Conservation (phyloP, 2,888 invertebrate species). For the Heliconius erato region DNA sequence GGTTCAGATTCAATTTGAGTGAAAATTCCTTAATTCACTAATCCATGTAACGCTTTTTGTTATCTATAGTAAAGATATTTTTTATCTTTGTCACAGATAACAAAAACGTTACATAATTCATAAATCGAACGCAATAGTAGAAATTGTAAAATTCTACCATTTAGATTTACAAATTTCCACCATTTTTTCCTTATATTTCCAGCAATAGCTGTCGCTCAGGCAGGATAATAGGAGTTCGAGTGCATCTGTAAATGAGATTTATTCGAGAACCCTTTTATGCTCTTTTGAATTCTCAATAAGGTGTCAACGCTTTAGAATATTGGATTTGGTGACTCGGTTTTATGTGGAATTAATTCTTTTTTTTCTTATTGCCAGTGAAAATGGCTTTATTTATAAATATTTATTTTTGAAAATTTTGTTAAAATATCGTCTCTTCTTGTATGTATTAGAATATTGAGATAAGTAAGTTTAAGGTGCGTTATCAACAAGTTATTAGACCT, state of each 20-base stretch:
- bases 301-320: slow-evolving; percentile 29
- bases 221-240: slow-evolving; percentile 44
- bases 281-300: slow-evolving; percentile 42
- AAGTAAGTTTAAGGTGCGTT: no score
- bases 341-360: neutral
- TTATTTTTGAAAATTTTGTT: neutral
- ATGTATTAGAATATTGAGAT: no score
- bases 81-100: neutral
- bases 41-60: neutral
- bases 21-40: neutral
- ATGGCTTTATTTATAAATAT: neutral
- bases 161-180: slow-evolving; percentile 20
- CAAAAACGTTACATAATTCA: neutral
- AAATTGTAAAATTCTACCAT: slow-evolving; percentile 25
- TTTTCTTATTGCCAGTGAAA: neutral
- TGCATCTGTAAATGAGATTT: slow-evolving; percentile 46
- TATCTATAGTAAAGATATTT: neutral
- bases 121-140: no score
- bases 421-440: no score
- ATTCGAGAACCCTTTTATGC: slow-evolving; percentile 44
- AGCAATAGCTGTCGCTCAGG: slow-evolving; percentile 37
- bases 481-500: no score
- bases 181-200: slow-evolving; percentile 21
- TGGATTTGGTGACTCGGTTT: slow-evolving; percentile 36
- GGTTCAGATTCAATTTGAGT: no score